Conservation (phyloP, 2,888 invertebrate genomes). For the Theristus sp. region DNA sequence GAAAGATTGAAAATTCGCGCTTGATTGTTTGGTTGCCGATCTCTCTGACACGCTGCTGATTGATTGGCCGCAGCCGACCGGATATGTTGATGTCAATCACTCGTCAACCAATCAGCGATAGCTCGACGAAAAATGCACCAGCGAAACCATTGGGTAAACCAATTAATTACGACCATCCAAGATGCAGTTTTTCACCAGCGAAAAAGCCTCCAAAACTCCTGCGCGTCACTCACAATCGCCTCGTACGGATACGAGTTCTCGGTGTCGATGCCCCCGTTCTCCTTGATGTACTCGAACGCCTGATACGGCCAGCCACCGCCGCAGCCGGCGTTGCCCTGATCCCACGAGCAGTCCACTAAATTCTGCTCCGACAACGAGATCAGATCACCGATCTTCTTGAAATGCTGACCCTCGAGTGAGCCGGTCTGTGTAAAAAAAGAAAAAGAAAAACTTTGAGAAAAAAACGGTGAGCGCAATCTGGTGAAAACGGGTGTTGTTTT, state of each 20-base stretch:
- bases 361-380: conserved; percentile 35
- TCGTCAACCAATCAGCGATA: too few relatives aligned
- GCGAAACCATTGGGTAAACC: too few relatives aligned
- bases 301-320: conserved; percentile 35
- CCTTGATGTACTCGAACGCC: conserved; percentile 35
- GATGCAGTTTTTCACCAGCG: not conserved
- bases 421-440: conserved; percentile 33
- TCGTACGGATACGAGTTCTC: conserved; percentile 69
- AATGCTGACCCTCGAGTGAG: conserved; percentile 31
- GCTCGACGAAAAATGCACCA: too few relatives aligned
- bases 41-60: too few relatives aligned
- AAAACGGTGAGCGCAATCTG: too few relatives aligned
- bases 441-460: too few relatives aligned
- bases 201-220: not conserved
- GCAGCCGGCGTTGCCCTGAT: conserved; percentile 34
- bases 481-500: too few relatives aligned
- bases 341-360: conserved; percentile 32
- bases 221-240: conserved; percentile 29
- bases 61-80: too few relatives aligned
- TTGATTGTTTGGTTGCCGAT: too few relatives aligned
- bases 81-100: too few relatives aligned
- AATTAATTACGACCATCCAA: too few relatives aligned
- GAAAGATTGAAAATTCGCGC: too few relatives aligned
- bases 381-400: conserved; percentile 42
- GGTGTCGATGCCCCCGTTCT: conserved; percentile 59